Evolutionary conservation across 1,140 invertebrate species (phyloP).

Genomic region (Lepidurus packardi): DNA sequence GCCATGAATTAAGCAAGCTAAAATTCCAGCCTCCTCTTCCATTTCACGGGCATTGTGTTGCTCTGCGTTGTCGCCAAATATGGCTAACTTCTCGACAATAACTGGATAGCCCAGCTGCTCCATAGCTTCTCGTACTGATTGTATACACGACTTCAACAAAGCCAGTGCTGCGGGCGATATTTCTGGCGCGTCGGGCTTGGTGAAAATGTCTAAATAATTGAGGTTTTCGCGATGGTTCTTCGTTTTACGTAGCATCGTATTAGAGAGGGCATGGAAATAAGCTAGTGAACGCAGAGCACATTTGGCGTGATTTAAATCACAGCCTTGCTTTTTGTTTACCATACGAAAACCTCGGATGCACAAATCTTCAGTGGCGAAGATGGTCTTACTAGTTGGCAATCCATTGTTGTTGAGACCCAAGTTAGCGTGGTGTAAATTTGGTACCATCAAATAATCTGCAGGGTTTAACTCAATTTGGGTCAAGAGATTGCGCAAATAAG

Average conservation of each 20-base stretch:
- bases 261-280: constrained; percentile 31
- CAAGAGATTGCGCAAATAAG: constrained; percentile 6
- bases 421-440: neutral
- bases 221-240: neutral
- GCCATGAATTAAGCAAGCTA: constrained; percentile 30
- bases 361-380: constrained; percentile 30
- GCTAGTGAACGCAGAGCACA: constrained; percentile 27
- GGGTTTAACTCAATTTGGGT: neutral
- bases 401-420: neutral
- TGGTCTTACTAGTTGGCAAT: constrained; percentile 20
- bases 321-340: constrained; percentile 32
- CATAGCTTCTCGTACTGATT: neutral
- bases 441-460: neutral
- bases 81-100: neutral
- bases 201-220: neutral
- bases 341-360: constrained; percentile 11
- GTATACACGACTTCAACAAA: neutral
- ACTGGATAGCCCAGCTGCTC: neutral
- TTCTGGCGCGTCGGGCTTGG: neutral
- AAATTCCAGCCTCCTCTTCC: constrained; percentile 4
- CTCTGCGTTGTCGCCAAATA: constrained; percentile 4
- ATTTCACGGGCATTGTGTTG: neutral
- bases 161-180: neutral
- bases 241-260: neutral
- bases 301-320: constrained; percentile 31